Percentiles rank a stretch among this genome's conserved stretches.
Evolutionary conservation across 2,113 vertebrate species (phyloP).

Genomic region (Lagopus leucura): DNA sequence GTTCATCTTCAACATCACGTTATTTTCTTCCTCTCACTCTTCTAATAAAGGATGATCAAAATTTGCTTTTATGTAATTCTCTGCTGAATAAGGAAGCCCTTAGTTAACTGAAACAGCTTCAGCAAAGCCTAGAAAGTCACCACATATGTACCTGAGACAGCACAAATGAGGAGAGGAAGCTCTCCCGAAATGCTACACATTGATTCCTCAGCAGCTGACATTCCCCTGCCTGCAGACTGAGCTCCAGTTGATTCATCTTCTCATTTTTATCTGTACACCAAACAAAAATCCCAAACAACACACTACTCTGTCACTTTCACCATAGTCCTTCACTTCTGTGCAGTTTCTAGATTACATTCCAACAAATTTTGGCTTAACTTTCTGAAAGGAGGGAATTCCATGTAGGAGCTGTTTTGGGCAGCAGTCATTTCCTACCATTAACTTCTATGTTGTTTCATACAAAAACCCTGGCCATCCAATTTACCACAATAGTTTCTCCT

Average conservation of each 20-base stretch:
- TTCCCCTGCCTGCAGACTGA: not conserved
- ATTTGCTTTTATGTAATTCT: not conserved
- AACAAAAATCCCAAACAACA: not conserved
- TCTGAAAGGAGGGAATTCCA: not conserved
- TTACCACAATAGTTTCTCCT: not conserved
- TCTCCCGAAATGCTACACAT: not conserved
- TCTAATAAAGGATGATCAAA: not conserved
- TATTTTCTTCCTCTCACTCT: not conserved
- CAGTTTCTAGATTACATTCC: not conserved
- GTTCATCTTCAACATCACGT: not conserved
- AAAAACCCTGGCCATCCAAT: not conserved
- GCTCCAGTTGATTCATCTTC: not conserved
- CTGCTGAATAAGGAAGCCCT: not conserved
- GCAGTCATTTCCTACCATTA: not conserved
- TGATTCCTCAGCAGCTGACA: not conserved
- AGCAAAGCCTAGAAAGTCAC: not conserved
- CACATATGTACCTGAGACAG: not conserved
- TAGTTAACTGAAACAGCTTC: not conserved
- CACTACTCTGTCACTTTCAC: not conserved
- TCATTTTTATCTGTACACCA: rapidly evolving
- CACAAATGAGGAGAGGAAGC: not conserved
- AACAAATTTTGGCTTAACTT: not conserved
- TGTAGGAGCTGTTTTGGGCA: not conserved
- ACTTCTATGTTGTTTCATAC: not conserved
- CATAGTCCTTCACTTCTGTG: not conserved